A percentile compares a stretch with the other conserved stretches of the same genome.
These are phyloP conservation scores for Diachasma alloeum DNA, from an alignment of 1,140 invertebrate genomes.

Conservation along the genomic window DNA sequence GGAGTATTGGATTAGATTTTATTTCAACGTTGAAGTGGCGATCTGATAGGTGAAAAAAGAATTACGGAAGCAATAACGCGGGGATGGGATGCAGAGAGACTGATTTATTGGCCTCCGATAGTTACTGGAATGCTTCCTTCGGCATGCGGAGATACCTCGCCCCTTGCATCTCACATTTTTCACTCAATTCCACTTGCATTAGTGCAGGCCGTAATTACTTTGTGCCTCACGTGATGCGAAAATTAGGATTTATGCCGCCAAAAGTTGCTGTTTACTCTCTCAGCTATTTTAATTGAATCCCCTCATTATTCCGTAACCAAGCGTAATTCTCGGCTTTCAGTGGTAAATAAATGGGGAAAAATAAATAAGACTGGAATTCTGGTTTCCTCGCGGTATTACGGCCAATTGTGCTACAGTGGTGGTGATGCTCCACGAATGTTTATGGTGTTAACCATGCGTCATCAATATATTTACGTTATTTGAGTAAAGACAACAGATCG, in stretches of 20 bases:
- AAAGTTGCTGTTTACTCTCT: not conserved
- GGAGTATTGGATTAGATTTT: not conserved
- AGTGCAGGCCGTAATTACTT: not conserved
- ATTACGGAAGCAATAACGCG: constrained; percentile 16
- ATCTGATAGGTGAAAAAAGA: not conserved
- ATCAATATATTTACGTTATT: too few species aligned
- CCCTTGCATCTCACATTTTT: not conserved
- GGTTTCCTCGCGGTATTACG: too few species aligned
- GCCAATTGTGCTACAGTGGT: not conserved
- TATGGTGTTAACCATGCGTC: not conserved
- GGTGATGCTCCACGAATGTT: not conserved
- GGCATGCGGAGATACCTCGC: not conserved
- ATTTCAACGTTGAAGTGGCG: too few species aligned
- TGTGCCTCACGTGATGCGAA: constrained; percentile 3
- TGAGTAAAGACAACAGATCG: too few species aligned
- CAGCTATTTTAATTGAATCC: not conserved
- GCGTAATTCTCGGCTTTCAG: not conserved
- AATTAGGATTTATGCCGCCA: not conserved
- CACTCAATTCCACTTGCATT: constrained; percentile 2
- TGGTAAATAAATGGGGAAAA: not conserved
- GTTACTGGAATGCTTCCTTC: constrained; percentile 5
- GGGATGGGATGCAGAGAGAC: constrained; percentile 16
- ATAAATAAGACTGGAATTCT: too few species aligned
- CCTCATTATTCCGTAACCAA: not conserved
- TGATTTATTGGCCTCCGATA: constrained; percentile 28